Base-by-base conservation (phyloP, 2,113 vertebrate genomes). In the Stictonetta naevosa region DNA sequence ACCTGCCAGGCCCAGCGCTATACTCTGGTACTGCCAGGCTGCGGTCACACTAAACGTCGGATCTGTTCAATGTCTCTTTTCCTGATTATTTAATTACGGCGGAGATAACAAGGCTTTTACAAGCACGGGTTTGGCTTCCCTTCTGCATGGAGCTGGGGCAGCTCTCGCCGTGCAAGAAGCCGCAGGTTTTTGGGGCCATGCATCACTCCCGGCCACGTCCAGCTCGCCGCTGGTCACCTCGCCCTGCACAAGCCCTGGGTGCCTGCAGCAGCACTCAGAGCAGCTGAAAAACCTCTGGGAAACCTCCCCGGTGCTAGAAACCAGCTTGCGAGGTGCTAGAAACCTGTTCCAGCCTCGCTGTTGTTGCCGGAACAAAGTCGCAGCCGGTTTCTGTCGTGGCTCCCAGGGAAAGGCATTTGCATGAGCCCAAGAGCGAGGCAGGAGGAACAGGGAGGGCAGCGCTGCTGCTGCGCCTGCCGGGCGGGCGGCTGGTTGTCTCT, bases 401-500 rank as follows among this genome's bases (percentile, higher is more conserved):
- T 93, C 67, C 38, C 59, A 42, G 86, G 92, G 64, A 92, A 93
- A 82, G 0, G 53, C 4, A 86, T 96, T 94, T 94, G 88, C 93
- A 88, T 83, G 64, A 3, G 19, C 18, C 16, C 66, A 78, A 79
- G 46, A 75, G 73, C 1, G 0, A 48, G 92, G 95, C 87, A 0
- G 81, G 92, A 58, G 92, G 78, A 92, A 83, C 86, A 91, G 83
- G 90, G 95, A 82, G 78, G 85, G 66, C 90, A 69, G 67, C 78
- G 83, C 86, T 67, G 0, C 71, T 71, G 91, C 72, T 74, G 83
- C 66, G 80, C 58, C 80, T 95, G 87, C 77, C 46, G 46, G 46
- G 87, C 56, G 75, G 83, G 87, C 7, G 25, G 66, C 52, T 90
- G 83, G 78, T 90, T 94, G 96, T 94, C 66, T 97, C 90, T 55